phyloP scores from a whole-genome alignment of 2,113 vertebrate genomes.

The Onychorhynchus coronatus region DNA sequence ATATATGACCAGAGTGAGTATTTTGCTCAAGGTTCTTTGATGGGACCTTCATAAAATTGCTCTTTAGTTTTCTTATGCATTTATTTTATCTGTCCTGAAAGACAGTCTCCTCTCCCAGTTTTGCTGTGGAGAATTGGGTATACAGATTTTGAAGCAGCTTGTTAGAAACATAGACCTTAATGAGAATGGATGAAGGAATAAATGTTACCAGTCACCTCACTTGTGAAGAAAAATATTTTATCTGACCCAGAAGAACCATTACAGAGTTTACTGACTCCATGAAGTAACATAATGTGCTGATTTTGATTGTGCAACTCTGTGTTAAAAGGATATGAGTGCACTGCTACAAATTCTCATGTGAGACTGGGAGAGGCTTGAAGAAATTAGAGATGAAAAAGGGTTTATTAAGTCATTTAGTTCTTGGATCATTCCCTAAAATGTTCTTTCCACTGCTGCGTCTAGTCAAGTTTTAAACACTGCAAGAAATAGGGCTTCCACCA shows the following conservation, averaged over 20 bases:
- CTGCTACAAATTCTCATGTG: neutral
- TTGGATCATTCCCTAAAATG: conserved; percentile 23
- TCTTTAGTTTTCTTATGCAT: neutral
- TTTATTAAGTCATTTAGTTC: conserved; percentile 24
- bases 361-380: conserved; percentile 45
- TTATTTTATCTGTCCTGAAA: neutral
- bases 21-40: neutral
- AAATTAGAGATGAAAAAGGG: conserved; percentile 43
- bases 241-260: conserved; percentile 40
- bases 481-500: conserved; percentile 33
- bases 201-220: conserved; percentile 32
- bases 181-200: conserved; percentile 31
- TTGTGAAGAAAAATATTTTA: conserved; percentile 47
- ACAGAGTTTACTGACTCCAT: conserved; percentile 39
- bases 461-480: conserved; percentile 43
- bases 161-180: conserved; percentile 20
- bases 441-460: conserved; percentile 38
- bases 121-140: neutral
- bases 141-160: conserved; percentile 6
- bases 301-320: conserved; percentile 31
- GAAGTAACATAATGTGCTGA: conserved; percentile 48
- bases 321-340: conserved; percentile 28
- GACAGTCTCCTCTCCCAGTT: neutral
- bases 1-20: neutral
- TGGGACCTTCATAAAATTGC: neutral